These are phyloP conservation scores for Anguilla obscura DNA, from an alignment of 2,797 vertebrate species.

Conservation along the genomic window DNA sequence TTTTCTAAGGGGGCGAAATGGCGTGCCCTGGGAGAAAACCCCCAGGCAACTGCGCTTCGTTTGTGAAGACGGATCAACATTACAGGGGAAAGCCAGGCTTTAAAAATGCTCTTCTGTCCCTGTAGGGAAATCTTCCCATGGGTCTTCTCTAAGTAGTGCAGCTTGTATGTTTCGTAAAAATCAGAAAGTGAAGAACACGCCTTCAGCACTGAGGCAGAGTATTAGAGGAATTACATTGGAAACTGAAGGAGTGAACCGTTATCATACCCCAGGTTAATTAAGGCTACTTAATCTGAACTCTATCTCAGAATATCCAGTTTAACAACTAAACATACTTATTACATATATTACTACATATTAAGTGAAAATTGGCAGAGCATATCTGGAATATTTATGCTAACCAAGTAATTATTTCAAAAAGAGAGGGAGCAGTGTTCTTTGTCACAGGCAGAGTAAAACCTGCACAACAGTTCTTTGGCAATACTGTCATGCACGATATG, in stretches of 20 bases:
- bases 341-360: background rate
- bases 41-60: background rate
- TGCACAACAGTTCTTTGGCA: background rate
- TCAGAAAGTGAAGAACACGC: background rate
- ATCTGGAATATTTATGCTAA: too few relatives aligned
- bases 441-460: background rate
- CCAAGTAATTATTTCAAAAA: background rate
- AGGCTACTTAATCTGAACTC: background rate
- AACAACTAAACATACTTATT: background rate
- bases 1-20: slow-evolving; percentile 14
- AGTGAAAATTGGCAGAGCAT: background rate
- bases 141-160: background rate
- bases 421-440: background rate
- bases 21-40: slow-evolving; percentile 1
- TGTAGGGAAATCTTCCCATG: background rate
- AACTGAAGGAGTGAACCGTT: background rate
- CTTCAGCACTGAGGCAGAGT: background rate
- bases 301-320: background rate
- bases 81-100: background rate
- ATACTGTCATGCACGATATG: too few relatives aligned
- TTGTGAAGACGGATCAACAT: slow-evolving; percentile 4
- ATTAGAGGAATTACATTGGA: background rate
- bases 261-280: background rate
- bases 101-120: slow-evolving; percentile 2
- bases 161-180: background rate